These are phyloP conservation scores for Xanthorhoe designata DNA, from an alignment of 2,888 invertebrate genomes.

Conservation along the genomic window DNA sequence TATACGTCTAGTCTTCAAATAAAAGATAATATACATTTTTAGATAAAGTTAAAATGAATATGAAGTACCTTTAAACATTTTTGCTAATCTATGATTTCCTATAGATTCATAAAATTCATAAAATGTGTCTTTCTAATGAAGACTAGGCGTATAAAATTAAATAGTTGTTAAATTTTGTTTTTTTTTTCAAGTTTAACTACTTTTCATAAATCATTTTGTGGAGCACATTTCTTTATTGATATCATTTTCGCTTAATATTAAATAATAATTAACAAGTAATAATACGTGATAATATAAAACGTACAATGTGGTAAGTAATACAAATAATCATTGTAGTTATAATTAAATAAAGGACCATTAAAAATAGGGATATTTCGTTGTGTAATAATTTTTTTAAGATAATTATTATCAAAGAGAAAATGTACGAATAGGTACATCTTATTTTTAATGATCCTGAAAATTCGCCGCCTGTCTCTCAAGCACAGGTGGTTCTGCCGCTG, in stretches of 20 bases:
- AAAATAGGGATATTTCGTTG: slow-evolving; percentile 16
- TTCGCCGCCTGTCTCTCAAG: slow-evolving; percentile 18
- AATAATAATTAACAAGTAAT: neutral
- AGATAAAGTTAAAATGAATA: no score
- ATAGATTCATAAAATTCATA: no score
- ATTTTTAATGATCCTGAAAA: slow-evolving; percentile 31
- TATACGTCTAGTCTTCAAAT: neutral
- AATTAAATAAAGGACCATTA: slow-evolving; percentile 32
- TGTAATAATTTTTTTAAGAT: slow-evolving; percentile 10
- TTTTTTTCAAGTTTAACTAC: no score
- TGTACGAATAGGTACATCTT: slow-evolving; percentile 18
- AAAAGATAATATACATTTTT: neutral
- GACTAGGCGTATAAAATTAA: no score
- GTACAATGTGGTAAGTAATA: slow-evolving; percentile 27
- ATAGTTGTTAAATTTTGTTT: no score
- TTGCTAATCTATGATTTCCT: no score
- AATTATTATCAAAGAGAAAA: slow-evolving; percentile 3
- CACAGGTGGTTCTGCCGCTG: slow-evolving; percentile 39
- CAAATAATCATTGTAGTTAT: slow-evolving; percentile 20
- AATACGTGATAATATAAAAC: slow-evolving; percentile 18
- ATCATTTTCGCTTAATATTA: neutral
- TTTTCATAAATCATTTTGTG: no score
- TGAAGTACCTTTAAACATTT: no score
- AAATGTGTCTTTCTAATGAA: no score
- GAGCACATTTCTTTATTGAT: no score